Evolutionary conservation across 1,140 invertebrate genomes (phyloP), one percentile per base, ranked within the genome.

Genomic region (Drosophila nebulosa): DNA sequence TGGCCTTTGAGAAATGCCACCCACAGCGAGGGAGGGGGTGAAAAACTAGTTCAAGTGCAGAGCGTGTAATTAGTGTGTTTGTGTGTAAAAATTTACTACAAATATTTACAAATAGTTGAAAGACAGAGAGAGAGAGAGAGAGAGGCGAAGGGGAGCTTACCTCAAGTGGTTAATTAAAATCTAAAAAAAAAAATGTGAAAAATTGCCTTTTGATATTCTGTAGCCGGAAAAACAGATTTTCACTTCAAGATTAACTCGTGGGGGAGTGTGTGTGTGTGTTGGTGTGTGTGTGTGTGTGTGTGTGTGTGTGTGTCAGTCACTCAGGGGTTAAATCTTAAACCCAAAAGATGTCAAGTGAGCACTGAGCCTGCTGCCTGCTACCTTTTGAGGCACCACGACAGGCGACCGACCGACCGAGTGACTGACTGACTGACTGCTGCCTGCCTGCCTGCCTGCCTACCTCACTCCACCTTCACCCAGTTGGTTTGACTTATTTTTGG

Each of bases 141-240:
- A 5, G 9, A 3, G 9, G 10, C 24, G 2, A 16, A 18, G 39
- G 16, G 9, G 18, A 10, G 24, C 24, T 53, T 53, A 53, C 52
- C 52, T 53, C 52, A 53, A 53, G 52, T 53, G 52, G 52, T 53
- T 53, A 53, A 53, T 53, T 53, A 53, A 53, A 53, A 46, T 46
- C 16, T 21, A 46, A 46, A 16, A 9, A 16, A 9, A 16, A 42
- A 42, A 21, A 46, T 46, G 39, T 46, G 16, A 46, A 46, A 46
- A 46, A 53, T 53, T 53, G 52, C 52, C 16, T 53, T 53, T 53
- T 53, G 30, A 53, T 53, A 53, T 53, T 30, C 30, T 53, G 16
- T 16, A 53, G 51, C 22, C 51, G 51, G 51, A 53, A 53, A 53
- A 53, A 53, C 26, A 53, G 52, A 53, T 53, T 53, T 53, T 26